Base-by-base conservation (phyloP, 2,888 invertebrate species). In the Sericinus montela region DNA sequence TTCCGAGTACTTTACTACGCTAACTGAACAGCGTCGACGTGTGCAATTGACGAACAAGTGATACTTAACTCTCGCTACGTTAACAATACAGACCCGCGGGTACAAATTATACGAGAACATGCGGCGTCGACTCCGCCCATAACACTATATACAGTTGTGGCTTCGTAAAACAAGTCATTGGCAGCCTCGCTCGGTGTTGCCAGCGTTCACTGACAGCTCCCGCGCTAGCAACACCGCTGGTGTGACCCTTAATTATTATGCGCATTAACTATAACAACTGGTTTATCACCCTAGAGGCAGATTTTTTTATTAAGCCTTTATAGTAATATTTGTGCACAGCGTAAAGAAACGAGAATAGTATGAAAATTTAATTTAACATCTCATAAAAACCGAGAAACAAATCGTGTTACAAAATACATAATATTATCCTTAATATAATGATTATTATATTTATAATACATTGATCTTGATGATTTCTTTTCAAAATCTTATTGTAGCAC, bases 41-140 rank as follows among this genome's bases (percentile, higher is more conserved):
- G 88, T 88, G 88, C 88, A 86, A 85, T 87, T 83, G 82, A 87
- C 87, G 82, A 88, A 88, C 88, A 79, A 88, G 88, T 88, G 88
- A 81, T 80, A 76, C 80, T 81, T 81, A 80, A 82, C 73, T 73
- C 70, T 74, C 76, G 75, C 85, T 87, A 87, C 79, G 65, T 80
- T 78, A 87, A 87, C 85, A 86, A 86, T 80, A 80, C 71, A 74
- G 74, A 76, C 77, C 76, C 75, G 76, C 69, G 68, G 77, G 75
- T 69, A 75, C 69, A 72, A 75, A 75, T 72, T 58, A 75, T 71
- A 69, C 67, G 80, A 73, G 67, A 75, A 76, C 76, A 71, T 59
- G 64, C 65, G 67, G 65, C 59, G 41, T 47, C 48, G 59, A 57
- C 60, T 58, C 67, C 66, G 66, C 70, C 67, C 59, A 72, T 77